These are phyloP conservation scores for Dicranocentrus wangi DNA, from an alignment of 2,888 invertebrate species.

Conservation along the genomic window DNA sequence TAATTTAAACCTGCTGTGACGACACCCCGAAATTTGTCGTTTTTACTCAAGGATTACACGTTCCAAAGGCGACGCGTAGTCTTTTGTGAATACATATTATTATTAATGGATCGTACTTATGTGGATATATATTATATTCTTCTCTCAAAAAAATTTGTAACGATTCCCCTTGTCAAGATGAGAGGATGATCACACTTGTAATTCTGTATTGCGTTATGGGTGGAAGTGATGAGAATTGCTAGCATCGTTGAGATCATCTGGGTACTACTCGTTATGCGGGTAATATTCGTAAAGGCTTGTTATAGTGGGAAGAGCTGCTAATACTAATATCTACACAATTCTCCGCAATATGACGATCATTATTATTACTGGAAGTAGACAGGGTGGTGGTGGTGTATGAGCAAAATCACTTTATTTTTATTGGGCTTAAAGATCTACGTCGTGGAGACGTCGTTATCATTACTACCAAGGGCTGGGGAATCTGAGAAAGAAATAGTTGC, in stretches of 20 bases:
- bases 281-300: neutral
- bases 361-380: constrained; percentile 36
- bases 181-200: constrained; percentile 12
- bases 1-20: constrained; percentile 50
- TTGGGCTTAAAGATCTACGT: constrained; percentile 7
- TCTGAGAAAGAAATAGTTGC: neutral
- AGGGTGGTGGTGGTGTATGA: too few relatives aligned
- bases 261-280: constrained; percentile 23
- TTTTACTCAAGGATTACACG: constrained; percentile 9
- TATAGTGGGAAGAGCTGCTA: neutral
- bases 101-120: constrained; percentile 52
- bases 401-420: constrained; percentile 51
- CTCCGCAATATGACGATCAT: constrained; percentile 36
- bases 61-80: neutral
- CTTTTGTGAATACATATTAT: constrained; percentile 34
- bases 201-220: constrained; percentile 17
- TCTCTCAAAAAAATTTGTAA: neutral
- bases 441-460: neutral
- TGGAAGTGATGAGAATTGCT: neutral
- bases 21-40: constrained; percentile 31
- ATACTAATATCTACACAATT: constrained; percentile 12
- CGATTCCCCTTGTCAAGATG: constrained; percentile 13
- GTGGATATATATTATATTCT: constrained; percentile 9
- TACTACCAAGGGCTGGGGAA: neutral
- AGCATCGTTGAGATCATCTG: constrained; percentile 12